phyloP scores from a whole-genome alignment of 2,113 vertebrate species.

The Malurus elegans region DNA sequence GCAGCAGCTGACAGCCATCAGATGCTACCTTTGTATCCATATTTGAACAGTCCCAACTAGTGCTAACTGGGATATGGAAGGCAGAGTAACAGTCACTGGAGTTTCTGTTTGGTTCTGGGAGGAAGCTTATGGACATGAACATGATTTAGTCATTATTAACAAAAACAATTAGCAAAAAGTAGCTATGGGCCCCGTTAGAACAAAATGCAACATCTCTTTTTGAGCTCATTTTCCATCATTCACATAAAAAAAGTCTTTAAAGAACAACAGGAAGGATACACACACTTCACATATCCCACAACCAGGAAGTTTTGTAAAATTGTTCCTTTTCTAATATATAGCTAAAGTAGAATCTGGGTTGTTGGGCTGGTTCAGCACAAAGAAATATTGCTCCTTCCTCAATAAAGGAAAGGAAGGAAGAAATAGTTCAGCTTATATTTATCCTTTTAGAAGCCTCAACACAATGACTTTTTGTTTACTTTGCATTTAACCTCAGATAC shows the following conservation, averaged over 20 bases:
- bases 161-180: not conserved
- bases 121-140: not conserved
- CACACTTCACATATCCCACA: not conserved
- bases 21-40: not conserved
- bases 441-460: not conserved
- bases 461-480: not conserved
- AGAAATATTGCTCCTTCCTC: slow-evolving; percentile 24
- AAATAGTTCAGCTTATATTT: not conserved
- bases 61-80: too few relatives aligned
- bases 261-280: not conserved
- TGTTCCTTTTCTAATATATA: not conserved
- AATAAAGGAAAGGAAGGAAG: slow-evolving; percentile 52
- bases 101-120: not conserved
- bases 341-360: not conserved
- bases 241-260: not conserved
- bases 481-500: not conserved
- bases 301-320: not conserved
- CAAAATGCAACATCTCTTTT: not conserved
- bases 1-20: not conserved
- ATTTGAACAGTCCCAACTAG: not conserved
- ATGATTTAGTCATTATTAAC: not conserved
- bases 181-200: not conserved
- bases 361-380: not conserved
- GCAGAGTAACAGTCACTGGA: not conserved
- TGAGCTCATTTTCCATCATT: not conserved